phyloP scores from a whole-genome alignment of 2,888 invertebrate genomes.

The Orthonychiurus folsomi region DNA sequence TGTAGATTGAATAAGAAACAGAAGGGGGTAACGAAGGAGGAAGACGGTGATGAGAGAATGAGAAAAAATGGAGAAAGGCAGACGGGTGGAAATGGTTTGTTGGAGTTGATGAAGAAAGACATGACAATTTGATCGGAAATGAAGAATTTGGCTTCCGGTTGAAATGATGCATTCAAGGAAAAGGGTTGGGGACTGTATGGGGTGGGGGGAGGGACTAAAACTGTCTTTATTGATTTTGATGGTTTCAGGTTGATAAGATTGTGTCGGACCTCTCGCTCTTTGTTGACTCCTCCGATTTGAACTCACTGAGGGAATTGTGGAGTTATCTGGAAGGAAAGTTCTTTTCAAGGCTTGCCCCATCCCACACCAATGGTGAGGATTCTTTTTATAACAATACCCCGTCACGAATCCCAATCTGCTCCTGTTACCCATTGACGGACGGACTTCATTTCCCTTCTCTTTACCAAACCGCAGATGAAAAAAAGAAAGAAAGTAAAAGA shows the following conservation, averaged over 20 bases:
- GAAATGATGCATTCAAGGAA: conserved; percentile 15
- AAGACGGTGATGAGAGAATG: neutral
- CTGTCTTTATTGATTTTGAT: conserved; percentile 15
- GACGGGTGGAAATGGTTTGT: neutral
- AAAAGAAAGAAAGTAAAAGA: too few relatives aligned
- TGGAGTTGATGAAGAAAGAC: neutral
- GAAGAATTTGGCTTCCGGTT: conserved; percentile 22
- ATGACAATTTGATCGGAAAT: conserved; percentile 10
- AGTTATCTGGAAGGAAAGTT: conserved; percentile 75
- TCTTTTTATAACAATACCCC: too few relatives aligned
- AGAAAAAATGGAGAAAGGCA: neutral
- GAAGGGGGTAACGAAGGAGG: neutral
- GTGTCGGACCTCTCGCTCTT: conserved; percentile 38
- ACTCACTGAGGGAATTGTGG: conserved; percentile 77
- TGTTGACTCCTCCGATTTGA: conserved; percentile 59
- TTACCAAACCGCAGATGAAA: too few relatives aligned
- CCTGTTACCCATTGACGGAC: too few relatives aligned
- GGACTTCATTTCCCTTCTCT: too few relatives aligned
- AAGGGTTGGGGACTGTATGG: conserved; percentile 11
- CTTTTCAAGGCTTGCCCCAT: conserved; percentile 78
- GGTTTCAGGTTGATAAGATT: conserved; percentile 35
- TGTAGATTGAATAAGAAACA: neutral
- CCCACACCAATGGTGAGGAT: conserved; percentile 61
- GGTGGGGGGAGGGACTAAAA: neutral
- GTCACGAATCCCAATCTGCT: too few relatives aligned